Base-by-base conservation (phyloP, 1,140 invertebrate species). In the Eubasilissa regina region DNA sequence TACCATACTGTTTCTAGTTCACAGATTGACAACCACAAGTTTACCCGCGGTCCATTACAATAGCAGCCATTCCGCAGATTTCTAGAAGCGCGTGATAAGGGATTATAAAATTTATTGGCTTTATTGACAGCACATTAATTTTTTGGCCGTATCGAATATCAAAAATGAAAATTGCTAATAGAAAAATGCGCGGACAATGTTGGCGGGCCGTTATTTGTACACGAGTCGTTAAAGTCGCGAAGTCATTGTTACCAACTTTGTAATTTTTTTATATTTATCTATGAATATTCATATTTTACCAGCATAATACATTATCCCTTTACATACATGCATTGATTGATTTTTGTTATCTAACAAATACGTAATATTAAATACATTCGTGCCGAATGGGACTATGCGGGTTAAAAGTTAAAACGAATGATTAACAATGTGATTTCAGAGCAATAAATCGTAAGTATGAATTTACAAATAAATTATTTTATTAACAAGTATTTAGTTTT, bases 51-150 rank as follows among this genome's bases (percentile, higher is more conserved):
- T 81, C 73, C 74, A 76, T 77, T 66, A 79, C 73, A 81, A 79
- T 55, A 15, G 75, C 13, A 43, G 60, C 48, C 58, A 76, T 79
- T 78, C 51, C 55, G 58, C 35, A 75, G 78, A 79, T 79, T 79
- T 77, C 48, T 43, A 74, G 76, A 68, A 75, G 73, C 70, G 68
- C 70, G 73, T 75, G 66, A 79, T 82, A 77, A 75, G 75, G 81
- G 75, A 82, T 82, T 80, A 75, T 79, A 75, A 78, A 82, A 82
- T 83, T 83, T 83, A 83, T 83, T 78, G 51, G 60, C 48, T 77
- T 80, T 80, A 83, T 83, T 79, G 81, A 83, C 81, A 83, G 79
- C 58, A 76, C 81, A 83, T 83, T 80, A 83, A 80, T 83, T 78
- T 78, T 66, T 74, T 45, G 21, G 68, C 74, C 47, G 78, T 78